Evolutionary conservation across 2,797 vertebrate genomes (phyloP).

Genomic region (Triplophysa yarkandensis): DNA sequence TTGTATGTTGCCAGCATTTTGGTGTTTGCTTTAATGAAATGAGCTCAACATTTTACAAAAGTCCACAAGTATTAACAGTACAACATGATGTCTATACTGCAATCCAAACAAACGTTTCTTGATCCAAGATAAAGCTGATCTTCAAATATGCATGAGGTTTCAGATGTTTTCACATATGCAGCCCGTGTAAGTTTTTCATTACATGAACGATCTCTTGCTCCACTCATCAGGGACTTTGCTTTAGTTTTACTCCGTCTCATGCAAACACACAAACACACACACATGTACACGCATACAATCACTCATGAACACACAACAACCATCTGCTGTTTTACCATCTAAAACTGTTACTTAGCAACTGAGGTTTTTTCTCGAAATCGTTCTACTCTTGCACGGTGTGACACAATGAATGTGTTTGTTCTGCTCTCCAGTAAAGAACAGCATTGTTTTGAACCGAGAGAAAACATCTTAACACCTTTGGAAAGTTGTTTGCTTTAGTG

Average conservation of each 20-base stretch:
- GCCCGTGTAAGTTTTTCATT: slow-evolving; percentile 32
- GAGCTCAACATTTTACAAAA: not conserved
- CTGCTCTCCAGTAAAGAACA: slow-evolving; percentile 37
- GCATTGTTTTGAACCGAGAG: slow-evolving; percentile 38
- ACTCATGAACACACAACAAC: slow-evolving; percentile 40
- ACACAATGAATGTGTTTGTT: slow-evolving; percentile 45
- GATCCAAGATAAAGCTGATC: slow-evolving; percentile 21
- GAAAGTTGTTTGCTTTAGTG: slow-evolving; percentile 9
- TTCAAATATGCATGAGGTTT: slow-evolving; percentile 32
- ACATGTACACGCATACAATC: slow-evolving; percentile 12
- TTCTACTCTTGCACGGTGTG: slow-evolving; percentile 40
- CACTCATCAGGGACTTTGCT: slow-evolving; percentile 48
- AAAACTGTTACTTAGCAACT: slow-evolving; percentile 64
- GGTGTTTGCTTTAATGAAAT: slow-evolving; percentile 3
- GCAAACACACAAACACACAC: not conserved
- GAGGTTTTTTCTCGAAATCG: slow-evolving; percentile 50
- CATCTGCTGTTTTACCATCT: slow-evolving; percentile 55
- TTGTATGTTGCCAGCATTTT: not conserved
- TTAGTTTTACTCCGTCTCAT: slow-evolving; percentile 21
- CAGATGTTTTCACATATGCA: slow-evolving; percentile 35
- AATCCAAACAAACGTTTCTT: not conserved
- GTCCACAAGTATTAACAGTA: not conserved
- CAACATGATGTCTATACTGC: slow-evolving; percentile 11
- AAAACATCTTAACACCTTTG: slow-evolving; percentile 27
- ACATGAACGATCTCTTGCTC: slow-evolving; percentile 45